phyloP scores from a whole-genome alignment of 2,113 vertebrate species.

The Coptodon bakossiorum region DNA sequence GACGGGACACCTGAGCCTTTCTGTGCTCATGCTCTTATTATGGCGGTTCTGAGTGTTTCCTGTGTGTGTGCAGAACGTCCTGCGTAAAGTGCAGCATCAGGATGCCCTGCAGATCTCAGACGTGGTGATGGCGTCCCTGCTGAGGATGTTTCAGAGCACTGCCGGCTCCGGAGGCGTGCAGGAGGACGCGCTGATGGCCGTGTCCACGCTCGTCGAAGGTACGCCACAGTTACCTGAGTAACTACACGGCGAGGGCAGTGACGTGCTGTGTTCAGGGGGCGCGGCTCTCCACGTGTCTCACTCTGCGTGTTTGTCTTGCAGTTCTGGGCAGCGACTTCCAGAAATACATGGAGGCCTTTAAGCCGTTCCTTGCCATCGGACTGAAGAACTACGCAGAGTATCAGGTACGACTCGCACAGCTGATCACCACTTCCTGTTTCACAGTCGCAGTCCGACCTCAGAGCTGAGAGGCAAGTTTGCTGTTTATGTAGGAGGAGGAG shows the following conservation, averaged over 20 bases:
- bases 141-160: constrained; percentile 97
- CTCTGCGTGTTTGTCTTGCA: constrained; percentile 21
- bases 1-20: rapidly evolving
- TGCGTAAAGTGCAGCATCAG: constrained; percentile 93
- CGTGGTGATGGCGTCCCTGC: constrained; percentile 94
- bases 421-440: not conserved
- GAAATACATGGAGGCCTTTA: constrained; percentile 99
- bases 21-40: not conserved
- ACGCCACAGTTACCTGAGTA: not conserved
- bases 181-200: constrained; percentile 97
- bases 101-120: constrained; percentile 97
- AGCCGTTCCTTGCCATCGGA: constrained; percentile 93
- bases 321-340: constrained; percentile 93
- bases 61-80: constrained; percentile 79
- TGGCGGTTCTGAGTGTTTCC: not conserved
- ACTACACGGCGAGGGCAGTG: not conserved
- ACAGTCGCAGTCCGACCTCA: not conserved
- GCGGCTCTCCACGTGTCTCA: not conserved
- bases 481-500: not conserved
- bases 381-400: constrained; percentile 98
- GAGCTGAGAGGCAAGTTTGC: not conserved
- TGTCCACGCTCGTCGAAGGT: constrained; percentile 98
- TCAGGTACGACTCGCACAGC: constrained; percentile 72
- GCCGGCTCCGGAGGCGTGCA: constrained; percentile 92
- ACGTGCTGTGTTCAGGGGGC: not conserved